Percentiles rank a stretch among this genome's conserved stretches.
phyloP scores from a whole-genome alignment of 2,113 vertebrate genomes.

The Heptranchias perlo region DNA sequence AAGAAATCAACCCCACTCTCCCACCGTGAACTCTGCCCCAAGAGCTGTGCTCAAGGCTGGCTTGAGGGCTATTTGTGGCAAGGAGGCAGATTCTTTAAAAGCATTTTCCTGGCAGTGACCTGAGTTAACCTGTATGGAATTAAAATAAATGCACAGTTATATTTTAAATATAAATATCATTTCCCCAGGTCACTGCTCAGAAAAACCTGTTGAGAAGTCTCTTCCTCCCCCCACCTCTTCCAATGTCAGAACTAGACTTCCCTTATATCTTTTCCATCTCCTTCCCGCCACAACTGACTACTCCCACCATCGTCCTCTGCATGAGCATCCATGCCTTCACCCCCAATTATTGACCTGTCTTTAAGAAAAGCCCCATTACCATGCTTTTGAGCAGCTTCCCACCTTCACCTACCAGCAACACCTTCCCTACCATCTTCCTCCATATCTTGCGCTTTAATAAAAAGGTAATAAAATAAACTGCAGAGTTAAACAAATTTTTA shows the following conservation, averaged over 20 bases:
- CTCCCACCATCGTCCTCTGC: no score
- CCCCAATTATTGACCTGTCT: no score
- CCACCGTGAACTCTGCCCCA: neutral
- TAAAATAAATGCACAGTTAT: neutral
- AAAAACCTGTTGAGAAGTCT: neutral
- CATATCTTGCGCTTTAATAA: no score
- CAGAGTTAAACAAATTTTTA: no score
- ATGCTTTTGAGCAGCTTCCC: no score
- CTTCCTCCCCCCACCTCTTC: neutral
- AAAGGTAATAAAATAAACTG: no score
- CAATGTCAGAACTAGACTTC: neutral
- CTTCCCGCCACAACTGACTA: no score
- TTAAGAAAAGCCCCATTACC: no score
- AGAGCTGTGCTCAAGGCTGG: neutral
- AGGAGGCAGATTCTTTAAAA: neutral
- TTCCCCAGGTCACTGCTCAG: neutral
- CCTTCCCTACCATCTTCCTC: no score
- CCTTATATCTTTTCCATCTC: neutral
- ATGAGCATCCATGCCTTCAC: no score
- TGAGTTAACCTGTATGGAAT: neutral
- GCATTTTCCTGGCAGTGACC: neutral
- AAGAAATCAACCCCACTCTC: neutral
- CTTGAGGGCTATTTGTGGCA: neutral
- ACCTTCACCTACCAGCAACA: neutral
- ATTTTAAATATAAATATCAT: neutral